Base-by-base conservation (phyloP, 2,797 vertebrate genomes). In the Pseudocheirus occidentalis region DNA sequence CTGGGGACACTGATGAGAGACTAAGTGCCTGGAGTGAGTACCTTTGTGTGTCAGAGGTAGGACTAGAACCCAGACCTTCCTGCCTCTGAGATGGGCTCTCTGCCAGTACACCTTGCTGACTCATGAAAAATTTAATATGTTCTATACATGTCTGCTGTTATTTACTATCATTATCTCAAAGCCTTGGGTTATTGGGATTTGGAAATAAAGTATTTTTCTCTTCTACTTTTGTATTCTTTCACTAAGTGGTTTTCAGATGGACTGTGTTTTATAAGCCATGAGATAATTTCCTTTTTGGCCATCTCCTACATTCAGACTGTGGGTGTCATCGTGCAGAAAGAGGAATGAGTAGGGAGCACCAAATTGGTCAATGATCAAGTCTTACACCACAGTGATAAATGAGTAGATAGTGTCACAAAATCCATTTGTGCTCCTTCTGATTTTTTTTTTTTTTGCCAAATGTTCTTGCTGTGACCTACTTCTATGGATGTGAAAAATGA, bases 381-480 rank as follows among this genome's bases (percentile, higher is more conserved):
- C 96, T 94, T 95, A 10, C 52, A 92, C 94, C 87, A 90, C 95
- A 81, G 54, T 96, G 97, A 98, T 97, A 98, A 98, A 97, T 97
- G 92, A 97, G 95, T 97, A 97, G 95, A 97, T 95, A 96, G 95
- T 98, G 93, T 97, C 94, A 96, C 93, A 96, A 98, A 98, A 97
- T 93, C 92, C 53, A 57, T 96, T 97, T 97, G 27, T 94, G 95
- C 96, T 95, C 96, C 92, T 16, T 94, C 91, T 97, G 54, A 46
- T 55, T n/a, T 66, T 96, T 95, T 54, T 59, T 96, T 59, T 96
- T 90, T 46, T 81, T 58, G 89, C 95, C 95, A 73, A 94, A 93
- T 97, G 94, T 97, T 92, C 97, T 98, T 98, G 93, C 95, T 95
- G 92, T 98, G 98, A 97, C 98, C 98, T 98, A 98, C 73, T 98